A percentile compares a stretch with the other conserved stretches of the same genome.
Evolutionary conservation across 2,113 vertebrate genomes (phyloP).

Genomic region (Mystacornis crossleyi): DNA sequence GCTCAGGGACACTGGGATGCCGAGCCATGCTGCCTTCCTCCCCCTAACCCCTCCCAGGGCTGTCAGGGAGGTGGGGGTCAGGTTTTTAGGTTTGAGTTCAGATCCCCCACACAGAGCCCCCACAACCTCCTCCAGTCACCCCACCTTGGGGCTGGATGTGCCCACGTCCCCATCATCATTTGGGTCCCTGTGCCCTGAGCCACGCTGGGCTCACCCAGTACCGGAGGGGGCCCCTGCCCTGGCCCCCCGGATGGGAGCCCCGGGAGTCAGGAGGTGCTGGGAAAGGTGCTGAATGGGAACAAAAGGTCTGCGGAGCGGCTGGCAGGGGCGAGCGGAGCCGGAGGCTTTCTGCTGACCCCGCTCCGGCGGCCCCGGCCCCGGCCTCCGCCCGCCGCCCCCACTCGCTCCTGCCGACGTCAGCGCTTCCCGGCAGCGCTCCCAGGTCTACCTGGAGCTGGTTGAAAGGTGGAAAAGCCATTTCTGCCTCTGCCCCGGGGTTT

Average conservation of each 20-base stretch:
- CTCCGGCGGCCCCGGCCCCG: neutral
- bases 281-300: constrained; percentile 5
- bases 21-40: neutral
- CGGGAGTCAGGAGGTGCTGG: neutral
- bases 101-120: neutral
- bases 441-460: neutral
- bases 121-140: neutral
- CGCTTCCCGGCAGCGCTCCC: constrained; percentile 2
- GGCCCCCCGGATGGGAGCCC: neutral
- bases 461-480: neutral
- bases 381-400: neutral
- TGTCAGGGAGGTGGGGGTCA: no score
- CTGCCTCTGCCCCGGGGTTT: neutral
- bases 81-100: neutral
- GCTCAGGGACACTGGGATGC: neutral
- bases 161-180: neutral
- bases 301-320: neutral
- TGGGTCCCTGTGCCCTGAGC: neutral
- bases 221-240: neutral
- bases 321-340: neutral
- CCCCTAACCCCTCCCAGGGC: neutral
- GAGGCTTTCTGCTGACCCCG: constrained; percentile 38
- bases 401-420: constrained; percentile 12
- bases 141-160: neutral
- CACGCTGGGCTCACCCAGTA: fast-evolving